phyloP scores from a whole-genome alignment of 1,140 invertebrate genomes.

The Drosophila santomea region DNA sequence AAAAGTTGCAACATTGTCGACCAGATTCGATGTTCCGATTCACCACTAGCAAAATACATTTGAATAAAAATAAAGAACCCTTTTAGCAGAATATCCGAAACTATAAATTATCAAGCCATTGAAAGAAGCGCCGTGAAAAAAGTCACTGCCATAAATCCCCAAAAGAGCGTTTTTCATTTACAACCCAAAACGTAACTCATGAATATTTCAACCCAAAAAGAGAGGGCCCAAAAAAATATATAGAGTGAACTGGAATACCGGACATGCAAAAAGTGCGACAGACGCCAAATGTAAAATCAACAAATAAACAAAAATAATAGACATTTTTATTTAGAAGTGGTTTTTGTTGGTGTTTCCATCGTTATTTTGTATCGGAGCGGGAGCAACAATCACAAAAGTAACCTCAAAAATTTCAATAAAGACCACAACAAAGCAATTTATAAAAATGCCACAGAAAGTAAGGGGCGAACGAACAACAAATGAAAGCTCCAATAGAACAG shows the following conservation, averaged over 20 bases:
- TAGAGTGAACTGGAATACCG: constrained; percentile 40
- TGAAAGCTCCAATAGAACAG: constrained; percentile 59
- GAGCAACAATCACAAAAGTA: constrained; percentile 79
- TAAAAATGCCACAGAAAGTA: constrained; percentile 71
- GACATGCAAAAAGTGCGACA: constrained; percentile 68
- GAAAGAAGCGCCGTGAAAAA: constrained; percentile 49
- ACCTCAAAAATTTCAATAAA: constrained; percentile 83
- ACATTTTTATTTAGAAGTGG: constrained; percentile 55
- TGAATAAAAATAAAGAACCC: constrained; percentile 31
- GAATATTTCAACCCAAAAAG: constrained; percentile 67
- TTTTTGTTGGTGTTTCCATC: constrained; percentile 12
- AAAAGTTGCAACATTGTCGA: constrained; percentile 22
- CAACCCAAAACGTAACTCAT: constrained; percentile 75
- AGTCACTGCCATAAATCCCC: constrained; percentile 63
- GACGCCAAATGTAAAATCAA: constrained; percentile 61
- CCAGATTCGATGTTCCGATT: constrained; percentile 37
- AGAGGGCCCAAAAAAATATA: constrained; percentile 13
- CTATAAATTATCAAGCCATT: constrained; percentile 76
- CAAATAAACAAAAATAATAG: constrained; percentile 79
- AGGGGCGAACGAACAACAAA: constrained; percentile 33
- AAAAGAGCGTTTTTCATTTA: constrained; percentile 75
- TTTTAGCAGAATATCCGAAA: constrained; percentile 54
- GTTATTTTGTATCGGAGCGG: constrained; percentile 23
- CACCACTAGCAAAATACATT: not conserved
- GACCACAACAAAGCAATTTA: constrained; percentile 83